Percentiles rank a stretch among this genome's conserved stretches.
Conservation (phyloP, 2,888 invertebrate genomes). For the Sesia bembeciformis region DNA sequence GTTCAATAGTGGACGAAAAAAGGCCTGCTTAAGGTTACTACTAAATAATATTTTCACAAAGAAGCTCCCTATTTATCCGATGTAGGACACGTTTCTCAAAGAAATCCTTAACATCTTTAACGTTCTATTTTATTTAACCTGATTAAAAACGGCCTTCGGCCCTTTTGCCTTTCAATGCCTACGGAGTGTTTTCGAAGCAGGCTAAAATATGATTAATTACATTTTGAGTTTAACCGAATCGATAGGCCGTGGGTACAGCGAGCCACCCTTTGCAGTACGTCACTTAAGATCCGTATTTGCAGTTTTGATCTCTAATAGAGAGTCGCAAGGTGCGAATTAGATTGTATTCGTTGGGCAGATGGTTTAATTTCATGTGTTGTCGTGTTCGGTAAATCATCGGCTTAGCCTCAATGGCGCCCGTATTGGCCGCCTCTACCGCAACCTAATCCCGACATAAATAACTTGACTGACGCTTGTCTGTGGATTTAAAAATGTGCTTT, state of each 20-base stretch:
- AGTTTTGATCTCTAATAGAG: no score
- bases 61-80: no score
- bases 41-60: no score
- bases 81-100: no score
- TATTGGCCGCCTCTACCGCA: slow-evolving; percentile 41
- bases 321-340: no score
- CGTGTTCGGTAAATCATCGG: slow-evolving; percentile 45
- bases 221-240: slow-evolving; percentile 42
- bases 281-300: no score
- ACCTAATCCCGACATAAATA: slow-evolving; percentile 57
- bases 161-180: slow-evolving; percentile 14
- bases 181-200: slow-evolving; percentile 29
- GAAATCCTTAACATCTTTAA: no score
- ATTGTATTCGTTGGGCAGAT: not conserved
- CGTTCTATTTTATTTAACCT: not conserved
- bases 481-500: no score
- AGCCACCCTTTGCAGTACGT: not conserved
- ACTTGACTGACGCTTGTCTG: slow-evolving; percentile 45
- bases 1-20: no score
- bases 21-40: no score
- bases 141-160: not conserved
- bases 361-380: not conserved
- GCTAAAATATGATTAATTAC: slow-evolving; percentile 54
- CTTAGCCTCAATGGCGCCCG: slow-evolving; percentile 43
- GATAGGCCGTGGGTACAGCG: slow-evolving; percentile 31